Evolutionary conservation across 1,140 invertebrate genomes (phyloP).

Genomic region (Drosophila novamexicana): DNA sequence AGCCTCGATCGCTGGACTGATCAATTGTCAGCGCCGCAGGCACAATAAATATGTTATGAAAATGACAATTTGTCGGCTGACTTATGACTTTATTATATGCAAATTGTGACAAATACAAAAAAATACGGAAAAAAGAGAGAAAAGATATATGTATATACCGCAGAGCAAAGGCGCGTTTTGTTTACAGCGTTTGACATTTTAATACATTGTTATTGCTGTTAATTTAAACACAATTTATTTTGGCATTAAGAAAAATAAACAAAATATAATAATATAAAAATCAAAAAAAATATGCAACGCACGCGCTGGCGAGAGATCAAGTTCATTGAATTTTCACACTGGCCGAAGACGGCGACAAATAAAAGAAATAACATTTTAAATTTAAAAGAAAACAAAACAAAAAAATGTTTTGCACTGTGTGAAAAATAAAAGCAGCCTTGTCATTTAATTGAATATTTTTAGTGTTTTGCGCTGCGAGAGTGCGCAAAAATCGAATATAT

Average conservation of each 20-base stretch:
- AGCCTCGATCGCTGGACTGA: constrained; percentile 11
- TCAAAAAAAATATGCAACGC: constrained; percentile 49
- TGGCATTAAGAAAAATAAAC: constrained; percentile 13
- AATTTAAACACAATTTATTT: constrained; percentile 59
- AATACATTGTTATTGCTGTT: constrained; percentile 70
- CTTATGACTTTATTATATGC: constrained; percentile 80
- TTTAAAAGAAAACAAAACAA: background rate
- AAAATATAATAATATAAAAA: constrained; percentile 1
- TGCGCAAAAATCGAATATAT: constrained; percentile 37
- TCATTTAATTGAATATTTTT: constrained; percentile 75
- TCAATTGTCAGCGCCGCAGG: constrained; percentile 22
- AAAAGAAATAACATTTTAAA: background rate
- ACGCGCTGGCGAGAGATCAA: constrained; percentile 67
- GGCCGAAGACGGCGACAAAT: constrained; percentile 23
- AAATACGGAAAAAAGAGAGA: constrained; percentile 5
- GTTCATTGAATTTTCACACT: constrained; percentile 77
- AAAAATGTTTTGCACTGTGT: constrained; percentile 53
- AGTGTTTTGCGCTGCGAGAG: constrained; percentile 39
- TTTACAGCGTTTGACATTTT: constrained; percentile 68
- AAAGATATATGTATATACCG: constrained; percentile 2
- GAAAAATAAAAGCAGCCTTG: constrained; percentile 41
- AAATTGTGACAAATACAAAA: constrained; percentile 72
- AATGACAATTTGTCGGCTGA: constrained; percentile 70
- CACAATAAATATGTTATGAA: constrained; percentile 77
- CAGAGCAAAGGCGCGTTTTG: constrained; percentile 37